Conservation (phyloP, 2,113 vertebrate species). For the Tyrannus savana region DNA sequence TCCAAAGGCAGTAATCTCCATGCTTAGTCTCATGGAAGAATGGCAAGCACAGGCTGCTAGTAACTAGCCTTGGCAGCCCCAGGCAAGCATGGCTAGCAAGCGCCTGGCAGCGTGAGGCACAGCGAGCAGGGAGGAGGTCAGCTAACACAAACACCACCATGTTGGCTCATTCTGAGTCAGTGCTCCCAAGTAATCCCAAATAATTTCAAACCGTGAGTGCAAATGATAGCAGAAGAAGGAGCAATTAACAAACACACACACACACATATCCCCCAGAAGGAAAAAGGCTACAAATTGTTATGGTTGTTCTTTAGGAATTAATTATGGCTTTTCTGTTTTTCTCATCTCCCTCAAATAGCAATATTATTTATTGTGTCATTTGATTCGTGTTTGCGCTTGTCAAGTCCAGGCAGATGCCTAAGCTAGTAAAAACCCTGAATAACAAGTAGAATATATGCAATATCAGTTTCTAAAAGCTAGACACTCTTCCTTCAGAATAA, state of each 20-base stretch:
- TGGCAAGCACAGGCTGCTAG: background rate
- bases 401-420: constrained; percentile 6
- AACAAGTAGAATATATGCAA: background rate
- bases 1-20: background rate
- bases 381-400: background rate
- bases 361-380: background rate
- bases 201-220: background rate
- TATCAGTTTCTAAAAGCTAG: background rate
- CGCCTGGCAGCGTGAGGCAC: background rate
- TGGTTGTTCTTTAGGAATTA: background rate
- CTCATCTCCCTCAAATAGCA: background rate
- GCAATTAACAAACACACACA: background rate
- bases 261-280: no score
- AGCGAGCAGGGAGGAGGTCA: background rate
- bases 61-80: background rate
- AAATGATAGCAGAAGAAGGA: background rate
- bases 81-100: background rate
- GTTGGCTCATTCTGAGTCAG: background rate
- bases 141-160: background rate
- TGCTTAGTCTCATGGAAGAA: background rate
- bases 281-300: background rate
- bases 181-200: background rate
- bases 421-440: background rate
- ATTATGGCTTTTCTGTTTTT: background rate
- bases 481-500: background rate